A percentile compares a stretch with the other conserved stretches of the same genome.
Evolutionary conservation across 2,113 vertebrate species (phyloP).

Genomic region (Tachysurus fulvidraco): DNA sequence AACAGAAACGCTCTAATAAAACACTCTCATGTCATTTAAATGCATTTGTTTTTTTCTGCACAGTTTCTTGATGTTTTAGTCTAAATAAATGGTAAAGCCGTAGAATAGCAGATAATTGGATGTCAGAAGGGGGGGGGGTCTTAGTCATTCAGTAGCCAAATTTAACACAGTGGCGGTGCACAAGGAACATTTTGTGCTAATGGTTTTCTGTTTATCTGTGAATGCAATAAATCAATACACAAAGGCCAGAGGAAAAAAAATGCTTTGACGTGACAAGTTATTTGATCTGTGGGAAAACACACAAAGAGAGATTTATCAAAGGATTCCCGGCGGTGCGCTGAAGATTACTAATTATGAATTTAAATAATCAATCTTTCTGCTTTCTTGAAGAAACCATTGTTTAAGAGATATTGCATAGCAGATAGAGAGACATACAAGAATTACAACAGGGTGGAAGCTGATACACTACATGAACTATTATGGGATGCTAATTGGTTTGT

Average conservation of each 20-base stretch:
- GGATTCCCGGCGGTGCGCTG: neutral
- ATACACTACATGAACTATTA: neutral
- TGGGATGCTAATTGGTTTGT: conserved; percentile 9
- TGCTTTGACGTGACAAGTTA: neutral
- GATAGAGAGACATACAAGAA: neutral
- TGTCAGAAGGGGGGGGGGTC: conserved; percentile 19
- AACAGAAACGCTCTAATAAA: conserved; percentile 21
- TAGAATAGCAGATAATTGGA: conserved; percentile 19
- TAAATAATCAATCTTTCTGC: conserved; percentile 2
- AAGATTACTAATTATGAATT: neutral
- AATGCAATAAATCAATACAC: conserved; percentile 15
- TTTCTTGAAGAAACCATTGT: neutral
- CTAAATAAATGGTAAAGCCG: conserved; percentile 18
- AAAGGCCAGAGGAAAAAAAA: neutral
- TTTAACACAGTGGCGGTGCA: neutral
- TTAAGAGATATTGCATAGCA: neutral
- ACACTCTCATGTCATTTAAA: conserved; percentile 13
- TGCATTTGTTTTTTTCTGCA: neutral
- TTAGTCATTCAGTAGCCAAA: conserved; percentile 19
- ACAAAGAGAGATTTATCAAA: conserved; percentile 23
- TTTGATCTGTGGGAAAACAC: conserved; percentile 5
- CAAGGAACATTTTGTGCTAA: neutral
- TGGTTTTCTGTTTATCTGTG: conserved; percentile 20
- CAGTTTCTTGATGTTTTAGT: neutral
- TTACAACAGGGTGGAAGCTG: neutral